phyloP scores from a whole-genome alignment of 2,797 vertebrate genomes.

The Sebastes hubbsi region DNA sequence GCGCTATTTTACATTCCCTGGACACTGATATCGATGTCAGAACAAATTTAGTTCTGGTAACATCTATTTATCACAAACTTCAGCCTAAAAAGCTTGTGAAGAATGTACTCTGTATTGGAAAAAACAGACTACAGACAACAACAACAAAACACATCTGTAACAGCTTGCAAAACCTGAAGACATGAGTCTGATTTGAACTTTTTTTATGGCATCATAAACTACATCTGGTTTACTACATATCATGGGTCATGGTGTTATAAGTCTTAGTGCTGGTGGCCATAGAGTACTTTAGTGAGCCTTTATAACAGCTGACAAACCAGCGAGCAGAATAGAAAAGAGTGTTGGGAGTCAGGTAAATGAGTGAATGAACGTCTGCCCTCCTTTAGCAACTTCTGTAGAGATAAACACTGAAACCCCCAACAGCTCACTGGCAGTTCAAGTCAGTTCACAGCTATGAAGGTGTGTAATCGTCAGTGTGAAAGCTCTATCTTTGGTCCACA shows the following conservation, averaged over 20 bases:
- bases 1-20: neutral
- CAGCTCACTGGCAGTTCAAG: neutral
- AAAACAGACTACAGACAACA: neutral
- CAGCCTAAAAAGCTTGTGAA: neutral
- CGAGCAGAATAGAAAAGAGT: neutral
- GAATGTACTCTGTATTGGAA: neutral
- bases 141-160: neutral
- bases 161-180: neutral
- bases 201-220: neutral
- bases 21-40: neutral
- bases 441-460: neutral
- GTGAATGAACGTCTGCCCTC: neutral
- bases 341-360: neutral
- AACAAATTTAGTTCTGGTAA: neutral
- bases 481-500: conserved; percentile 41
- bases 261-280: neutral
- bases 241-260: neutral
- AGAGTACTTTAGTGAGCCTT: neutral
- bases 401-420: neutral
- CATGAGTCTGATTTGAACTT: neutral
- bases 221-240: too few species aligned
- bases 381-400: neutral
- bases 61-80: neutral
- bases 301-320: neutral
- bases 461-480: neutral